These are phyloP conservation scores for Resseliella maxima DNA, from an alignment of 2,888 invertebrate species.

Conservation along the genomic window DNA sequence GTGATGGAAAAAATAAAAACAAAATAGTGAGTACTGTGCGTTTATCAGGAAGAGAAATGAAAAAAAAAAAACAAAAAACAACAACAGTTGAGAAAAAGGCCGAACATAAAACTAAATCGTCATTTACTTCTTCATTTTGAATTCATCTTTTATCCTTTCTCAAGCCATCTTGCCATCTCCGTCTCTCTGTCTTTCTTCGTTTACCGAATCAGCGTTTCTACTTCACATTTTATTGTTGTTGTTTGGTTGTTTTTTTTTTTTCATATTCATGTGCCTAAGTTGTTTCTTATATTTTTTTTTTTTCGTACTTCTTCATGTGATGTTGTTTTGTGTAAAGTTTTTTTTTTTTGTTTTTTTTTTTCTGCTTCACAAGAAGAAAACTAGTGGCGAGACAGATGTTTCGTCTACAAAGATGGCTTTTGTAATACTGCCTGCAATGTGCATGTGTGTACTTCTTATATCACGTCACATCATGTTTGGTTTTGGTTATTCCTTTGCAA, in stretches of 20 bases:
- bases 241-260: not conserved
- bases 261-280: slow-evolving; percentile 2
- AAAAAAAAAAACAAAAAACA: not conserved
- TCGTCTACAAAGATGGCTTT: slow-evolving; percentile 38
- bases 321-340: slow-evolving; percentile 51
- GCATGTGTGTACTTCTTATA: not conserved
- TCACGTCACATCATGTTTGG: slow-evolving; percentile 51
- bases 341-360: slow-evolving; percentile 9
- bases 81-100: not conserved
- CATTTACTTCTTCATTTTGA: slow-evolving; percentile 45
- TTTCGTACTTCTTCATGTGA: slow-evolving; percentile 32
- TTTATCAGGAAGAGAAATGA: not conserved
- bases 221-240: slow-evolving; percentile 30
- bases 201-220: not conserved
- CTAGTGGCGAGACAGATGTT: slow-evolving; percentile 55
- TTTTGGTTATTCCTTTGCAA: slow-evolving; percentile 4
- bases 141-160: not conserved
- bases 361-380: slow-evolving; percentile 26
- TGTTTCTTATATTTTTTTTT: slow-evolving; percentile 11
- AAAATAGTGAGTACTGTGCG: not conserved
- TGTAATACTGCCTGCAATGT: slow-evolving; percentile 42
- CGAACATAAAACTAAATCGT: slow-evolving; percentile 51
- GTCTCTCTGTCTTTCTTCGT: not conserved
- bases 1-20: not conserved
- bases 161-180: not conserved